Base-by-base conservation (phyloP, 1,140 invertebrate species). In the Battus philenor region DNA sequence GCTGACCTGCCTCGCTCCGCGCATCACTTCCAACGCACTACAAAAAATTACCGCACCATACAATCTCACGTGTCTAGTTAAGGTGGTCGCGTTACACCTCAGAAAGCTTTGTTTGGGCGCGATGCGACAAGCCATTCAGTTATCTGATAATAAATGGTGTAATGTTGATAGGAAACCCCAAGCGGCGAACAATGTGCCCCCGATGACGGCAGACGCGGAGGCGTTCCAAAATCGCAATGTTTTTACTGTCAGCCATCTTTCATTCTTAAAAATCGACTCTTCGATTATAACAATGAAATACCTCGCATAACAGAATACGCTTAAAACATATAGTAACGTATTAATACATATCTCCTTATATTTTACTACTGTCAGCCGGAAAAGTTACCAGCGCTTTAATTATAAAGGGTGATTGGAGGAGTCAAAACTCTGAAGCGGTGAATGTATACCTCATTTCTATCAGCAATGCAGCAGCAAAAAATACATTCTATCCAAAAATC, bases 81-180 rank as follows among this genome's bases (percentile, higher is more conserved):
- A 6, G 26, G 15, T 77, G 74, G 74, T 50, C 38, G 54, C 20
- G 62, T 61, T 51, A 62, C 64, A 79, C 74, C 75, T 82, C 78
- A 75, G 66, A 55, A 58, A 63, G 58, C 66, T 69, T 80, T 83
- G 70, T 82, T 74, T 78, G 74, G 68, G 59, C 54, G 53, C 74
- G 70, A 69, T 59, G 58, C 72, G 75, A 82, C 75, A 79, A 72
- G 69, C 73, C 65, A 80, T 80, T 83, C 68, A 71, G 66, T 67
- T 78, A 71, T 64, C 34, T 56, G 61, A 73, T 78, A 78, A 82
- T 82, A 79, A 82, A 82, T 82, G 68, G 72, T 67, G 49, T 41
- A 64, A 53, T 65, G 66, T 59, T 72, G 68, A 72, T 74, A 63
- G 70, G 65, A 63, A 63, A 66, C 44, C 46, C 30, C 24, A 41